Evolutionary conservation across 23 tunicate genomes (phyloP), one percentile per base, ranked within the genome.

Genomic region (Aplidium turbinatum): DNA sequence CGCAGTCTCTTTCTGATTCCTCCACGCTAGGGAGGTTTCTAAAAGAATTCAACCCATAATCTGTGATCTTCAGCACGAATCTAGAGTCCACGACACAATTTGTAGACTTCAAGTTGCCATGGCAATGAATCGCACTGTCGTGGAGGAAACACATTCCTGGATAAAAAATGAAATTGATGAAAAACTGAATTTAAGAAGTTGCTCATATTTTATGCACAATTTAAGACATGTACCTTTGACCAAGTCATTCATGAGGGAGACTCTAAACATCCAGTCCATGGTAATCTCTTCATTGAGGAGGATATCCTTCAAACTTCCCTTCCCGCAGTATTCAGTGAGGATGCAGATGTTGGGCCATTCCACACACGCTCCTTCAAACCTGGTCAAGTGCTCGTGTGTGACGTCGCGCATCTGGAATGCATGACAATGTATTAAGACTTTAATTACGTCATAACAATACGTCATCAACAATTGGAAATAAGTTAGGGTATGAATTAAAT

Each of bases 81-180:
- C 98, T 56, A 0, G 88, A 85, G 51, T 84, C 91, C 4, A 92
- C 98, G 29, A 92, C 90, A 53, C 98, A 92, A 60, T 92, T 92
- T 1, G 98, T 78, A 0, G 98, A 93, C 77, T 93, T 93, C 38
- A 93, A 58, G 57, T 85, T 80, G 45, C 98, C 98, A 62, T 93
- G 98, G 38, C 66, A 85, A 39, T 72, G 80, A 2, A 93, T 79
- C 4, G 93, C 88, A 68, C 85, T 77, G 31, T 79, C 83, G 68
- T 93, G 98, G 6, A 93, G 60, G 53, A 85, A 93, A 46, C 85
- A 42, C 98, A 93, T 93, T 11, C 98, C 98, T 79, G 45, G 20
- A 47, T 9, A 47, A 70, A 47, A 9, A 16, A 42, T 9, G 16
- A 42, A 42, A 42, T 42, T 42, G 11, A 9, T 9, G 16, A 42